phyloP scores from a whole-genome alignment of 2,113 vertebrate genomes.

The Colinus virginianus region DNA sequence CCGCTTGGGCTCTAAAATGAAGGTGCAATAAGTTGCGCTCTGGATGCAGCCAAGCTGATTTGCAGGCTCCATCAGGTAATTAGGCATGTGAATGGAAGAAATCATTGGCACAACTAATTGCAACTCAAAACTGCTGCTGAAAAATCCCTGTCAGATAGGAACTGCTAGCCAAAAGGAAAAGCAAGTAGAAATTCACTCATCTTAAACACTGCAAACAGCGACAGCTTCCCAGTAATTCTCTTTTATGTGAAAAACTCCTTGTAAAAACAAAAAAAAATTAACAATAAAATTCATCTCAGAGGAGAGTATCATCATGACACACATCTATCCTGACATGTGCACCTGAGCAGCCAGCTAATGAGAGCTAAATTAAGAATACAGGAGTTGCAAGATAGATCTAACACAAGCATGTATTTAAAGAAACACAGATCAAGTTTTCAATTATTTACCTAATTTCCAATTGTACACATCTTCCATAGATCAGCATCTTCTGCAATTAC shows the following conservation, averaged over 20 bases:
- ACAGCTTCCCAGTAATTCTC: fast-evolving
- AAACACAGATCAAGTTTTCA: not conserved
- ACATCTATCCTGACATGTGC: not conserved
- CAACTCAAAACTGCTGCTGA: not conserved
- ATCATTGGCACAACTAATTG: not conserved
- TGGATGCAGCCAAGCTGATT: not conserved
- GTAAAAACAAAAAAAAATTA: not conserved
- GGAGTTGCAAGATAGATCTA: not conserved
- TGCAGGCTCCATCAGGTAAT: not conserved
- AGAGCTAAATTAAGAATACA: not conserved
- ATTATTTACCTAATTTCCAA: not conserved
- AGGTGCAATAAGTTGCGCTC: not conserved
- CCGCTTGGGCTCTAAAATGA: not conserved
- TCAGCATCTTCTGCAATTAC: constrained; percentile 22
- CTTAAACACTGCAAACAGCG: not conserved
- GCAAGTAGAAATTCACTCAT: not conserved
- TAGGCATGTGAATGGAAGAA: not conserved
- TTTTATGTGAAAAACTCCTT: not conserved
- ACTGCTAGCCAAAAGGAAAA: fast-evolving
- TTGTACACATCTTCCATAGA: not conserved
- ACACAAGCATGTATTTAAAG: not conserved
- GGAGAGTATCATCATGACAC: not conserved
- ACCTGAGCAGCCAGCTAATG: not conserved
- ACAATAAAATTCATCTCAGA: not conserved
- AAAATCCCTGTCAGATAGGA: not conserved